phyloP scores from a whole-genome alignment of 2,888 invertebrate genomes.

The Thereva unica region DNA sequence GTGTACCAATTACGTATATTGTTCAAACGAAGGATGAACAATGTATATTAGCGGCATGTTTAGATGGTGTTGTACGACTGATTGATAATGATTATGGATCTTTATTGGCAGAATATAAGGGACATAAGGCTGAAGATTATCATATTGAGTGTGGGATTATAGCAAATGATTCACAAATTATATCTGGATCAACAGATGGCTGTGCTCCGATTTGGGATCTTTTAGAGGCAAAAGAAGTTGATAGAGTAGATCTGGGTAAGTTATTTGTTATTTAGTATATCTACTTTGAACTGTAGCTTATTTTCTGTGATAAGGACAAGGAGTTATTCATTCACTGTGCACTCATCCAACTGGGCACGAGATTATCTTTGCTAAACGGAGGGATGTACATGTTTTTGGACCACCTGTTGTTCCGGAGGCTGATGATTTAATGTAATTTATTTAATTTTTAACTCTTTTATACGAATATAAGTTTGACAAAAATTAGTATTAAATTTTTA shows the following conservation, averaged over 20 bases:
- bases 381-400: constrained; percentile 53
- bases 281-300: constrained; percentile 58
- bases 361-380: constrained; percentile 52
- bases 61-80: constrained; percentile 80
- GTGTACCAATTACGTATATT: constrained; percentile 81
- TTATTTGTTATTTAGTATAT: constrained; percentile 38
- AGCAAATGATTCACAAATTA: constrained; percentile 79
- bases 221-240: constrained; percentile 69
- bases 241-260: constrained; percentile 53
- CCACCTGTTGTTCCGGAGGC: not conserved
- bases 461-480: no score
- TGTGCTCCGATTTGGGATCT: constrained; percentile 74
- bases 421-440: no score
- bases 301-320: constrained; percentile 57
- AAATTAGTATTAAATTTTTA: no score
- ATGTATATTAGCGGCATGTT: constrained; percentile 83
- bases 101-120: constrained; percentile 75
- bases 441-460: no score
- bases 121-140: constrained; percentile 81
- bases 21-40: constrained; percentile 90
- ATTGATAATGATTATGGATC: constrained; percentile 88
- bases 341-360: constrained; percentile 71
- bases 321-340: constrained; percentile 76
- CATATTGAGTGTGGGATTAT: constrained; percentile 86
- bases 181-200: constrained; percentile 90